A percentile compares a stretch with the other conserved stretches of the same genome.
Evolutionary conservation across 2,888 invertebrate species (phyloP).

Genomic region (Drosophila siamana): DNA sequence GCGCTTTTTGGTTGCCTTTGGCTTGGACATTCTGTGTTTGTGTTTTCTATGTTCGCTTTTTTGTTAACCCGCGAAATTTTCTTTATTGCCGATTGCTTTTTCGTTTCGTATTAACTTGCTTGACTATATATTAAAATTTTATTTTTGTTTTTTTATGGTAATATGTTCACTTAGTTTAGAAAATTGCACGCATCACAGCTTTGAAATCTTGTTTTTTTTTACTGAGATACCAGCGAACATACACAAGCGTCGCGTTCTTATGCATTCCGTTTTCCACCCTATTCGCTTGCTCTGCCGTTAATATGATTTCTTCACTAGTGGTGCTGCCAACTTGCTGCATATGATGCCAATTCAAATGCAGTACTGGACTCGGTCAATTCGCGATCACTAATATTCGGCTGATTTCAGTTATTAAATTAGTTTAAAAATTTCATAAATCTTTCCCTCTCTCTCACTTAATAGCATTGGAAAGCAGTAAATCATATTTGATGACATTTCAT

Average conservation of each 20-base stretch:
- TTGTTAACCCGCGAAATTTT: constrained; percentile 15
- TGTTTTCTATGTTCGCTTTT: background rate
- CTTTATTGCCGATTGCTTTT: constrained; percentile 7
- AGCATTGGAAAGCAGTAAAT: background rate
- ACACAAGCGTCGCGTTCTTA: constrained; percentile 69
- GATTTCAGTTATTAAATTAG: too few species aligned
- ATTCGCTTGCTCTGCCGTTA: constrained; percentile 63
- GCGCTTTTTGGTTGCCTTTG: constrained; percentile 62
- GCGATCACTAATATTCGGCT: background rate
- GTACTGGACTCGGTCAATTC: background rate
- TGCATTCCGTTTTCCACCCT: constrained; percentile 54
- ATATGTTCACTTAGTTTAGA: background rate
- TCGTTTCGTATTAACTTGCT: background rate
- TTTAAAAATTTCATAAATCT: too few species aligned
- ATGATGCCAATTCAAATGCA: background rate
- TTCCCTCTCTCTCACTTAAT: too few species aligned
- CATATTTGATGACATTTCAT: background rate
- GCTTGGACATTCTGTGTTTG: constrained; percentile 39
- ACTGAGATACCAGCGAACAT: constrained; percentile 39
- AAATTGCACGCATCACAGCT: constrained; percentile 29
- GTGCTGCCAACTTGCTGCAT: constrained; percentile 32
- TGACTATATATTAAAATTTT: background rate
- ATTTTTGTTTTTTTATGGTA: constrained; percentile 2
- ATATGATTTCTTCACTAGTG: constrained; percentile 29
- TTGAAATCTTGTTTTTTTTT: constrained; percentile 12